phyloP scores from a whole-genome alignment of 35 echinoderm and acorn worm species.

The Apostichopus japonicus region DNA sequence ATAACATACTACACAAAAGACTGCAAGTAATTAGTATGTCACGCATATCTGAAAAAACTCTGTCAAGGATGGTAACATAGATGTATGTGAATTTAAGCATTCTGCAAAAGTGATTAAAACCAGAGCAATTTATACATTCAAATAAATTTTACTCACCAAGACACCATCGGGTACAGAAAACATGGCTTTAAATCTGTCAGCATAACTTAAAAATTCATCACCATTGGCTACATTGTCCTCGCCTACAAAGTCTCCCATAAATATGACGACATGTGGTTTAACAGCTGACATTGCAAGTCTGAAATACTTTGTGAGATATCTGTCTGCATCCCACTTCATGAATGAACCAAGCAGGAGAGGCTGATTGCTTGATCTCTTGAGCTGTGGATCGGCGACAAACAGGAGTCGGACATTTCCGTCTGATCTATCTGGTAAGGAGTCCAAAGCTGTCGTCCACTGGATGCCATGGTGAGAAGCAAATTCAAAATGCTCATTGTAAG shows the following conservation, averaged over 20 bases:
- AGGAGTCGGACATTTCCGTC: slow-evolving; percentile 7
- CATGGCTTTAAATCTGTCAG: neutral
- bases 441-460: slow-evolving; percentile 29
- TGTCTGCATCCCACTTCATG: slow-evolving; percentile 46
- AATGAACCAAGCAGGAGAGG: slow-evolving; percentile 15
- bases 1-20: no score
- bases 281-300: slow-evolving; percentile 17
- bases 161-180: slow-evolving; percentile 38
- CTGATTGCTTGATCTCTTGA: neutral
- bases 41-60: no score
- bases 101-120: no score
- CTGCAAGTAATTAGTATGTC: no score
- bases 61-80: no score
- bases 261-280: slow-evolving; percentile 46
- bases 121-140: neutral
- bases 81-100: no score
- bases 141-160: slow-evolving; percentile 15
- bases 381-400: slow-evolving; percentile 54
- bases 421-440: neutral
- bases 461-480: slow-evolving; percentile 14
- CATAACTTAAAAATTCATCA: slow-evolving; percentile 16
- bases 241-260: slow-evolving; percentile 57
- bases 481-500: slow-evolving; percentile 50
- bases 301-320: slow-evolving; percentile 47
- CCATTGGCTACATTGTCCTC: neutral